These are phyloP conservation scores for Taenioides sp. DNA, from an alignment of 2,797 vertebrate species.

Conservation along the genomic window DNA sequence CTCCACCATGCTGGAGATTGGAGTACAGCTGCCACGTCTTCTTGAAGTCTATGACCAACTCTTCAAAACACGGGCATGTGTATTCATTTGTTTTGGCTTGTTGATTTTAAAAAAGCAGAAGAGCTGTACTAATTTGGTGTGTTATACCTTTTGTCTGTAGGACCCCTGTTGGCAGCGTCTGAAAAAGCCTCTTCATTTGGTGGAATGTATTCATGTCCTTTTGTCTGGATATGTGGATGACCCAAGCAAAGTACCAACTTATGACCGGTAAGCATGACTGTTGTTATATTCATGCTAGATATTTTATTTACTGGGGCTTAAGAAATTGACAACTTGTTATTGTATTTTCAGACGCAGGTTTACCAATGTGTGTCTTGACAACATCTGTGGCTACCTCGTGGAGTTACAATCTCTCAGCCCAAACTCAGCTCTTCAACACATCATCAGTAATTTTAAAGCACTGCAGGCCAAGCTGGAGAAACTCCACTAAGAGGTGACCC, in stretches of 20 bases:
- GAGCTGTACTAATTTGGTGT: neutral
- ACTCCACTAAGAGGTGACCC: conserved; percentile 76
- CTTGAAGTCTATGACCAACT: conserved; percentile 96
- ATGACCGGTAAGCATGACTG: conserved; percentile 78
- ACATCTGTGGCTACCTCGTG: conserved; percentile 93
- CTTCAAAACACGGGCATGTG: conserved; percentile 90
- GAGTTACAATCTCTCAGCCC: conserved; percentile 95
- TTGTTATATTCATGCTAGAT: conserved; percentile 13
- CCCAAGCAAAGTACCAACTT: conserved; percentile 86
- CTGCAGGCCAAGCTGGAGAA: conserved; percentile 94
- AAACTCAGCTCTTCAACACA: conserved; percentile 82
- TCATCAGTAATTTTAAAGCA: conserved; percentile 91
- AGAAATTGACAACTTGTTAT: neutral
- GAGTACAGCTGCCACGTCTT: conserved; percentile 86
- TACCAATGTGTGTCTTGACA: conserved; percentile 92
- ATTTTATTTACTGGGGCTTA: too few relatives aligned
- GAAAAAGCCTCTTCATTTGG: conserved; percentile 91
- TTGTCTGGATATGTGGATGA: conserved; percentile 89
- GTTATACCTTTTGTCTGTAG: conserved; percentile 54
- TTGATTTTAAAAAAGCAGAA: neutral
- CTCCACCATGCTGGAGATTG: conserved; percentile 93
- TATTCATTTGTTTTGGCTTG: neutral
- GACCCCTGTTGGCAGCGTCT: conserved; percentile 95
- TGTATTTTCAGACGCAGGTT: conserved; percentile 82
- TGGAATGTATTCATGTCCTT: conserved; percentile 93